A percentile compares a stretch with the other conserved stretches of the same genome.
These are phyloP conservation scores for Spilogale gracilis DNA, from an alignment of 2,113 vertebrate species.

Conservation along the genomic window DNA sequence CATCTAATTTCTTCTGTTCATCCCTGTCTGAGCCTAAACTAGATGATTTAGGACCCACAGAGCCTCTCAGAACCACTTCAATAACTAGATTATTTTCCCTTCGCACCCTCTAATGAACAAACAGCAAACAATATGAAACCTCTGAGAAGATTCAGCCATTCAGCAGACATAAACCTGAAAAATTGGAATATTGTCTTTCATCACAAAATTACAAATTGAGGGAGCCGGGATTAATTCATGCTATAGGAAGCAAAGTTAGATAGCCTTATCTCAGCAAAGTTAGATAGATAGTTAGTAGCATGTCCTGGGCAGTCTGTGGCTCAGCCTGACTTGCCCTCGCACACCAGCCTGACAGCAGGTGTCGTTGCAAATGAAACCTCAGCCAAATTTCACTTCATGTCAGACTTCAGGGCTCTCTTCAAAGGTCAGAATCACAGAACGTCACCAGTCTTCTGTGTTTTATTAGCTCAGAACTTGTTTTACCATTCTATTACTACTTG, in stretches of 20 bases:
- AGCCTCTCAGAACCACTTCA: neutral
- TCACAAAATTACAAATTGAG: neutral
- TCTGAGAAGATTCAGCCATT: neutral
- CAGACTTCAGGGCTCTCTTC: neutral
- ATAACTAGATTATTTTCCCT: neutral
- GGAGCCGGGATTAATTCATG: neutral
- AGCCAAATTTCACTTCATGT: neutral
- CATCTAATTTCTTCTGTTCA: neutral
- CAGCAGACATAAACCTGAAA: neutral
- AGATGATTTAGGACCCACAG: neutral
- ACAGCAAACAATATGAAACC: neutral
- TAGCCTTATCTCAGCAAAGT: too few species aligned
- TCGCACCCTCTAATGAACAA: neutral
- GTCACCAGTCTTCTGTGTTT: neutral
- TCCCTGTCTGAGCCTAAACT: neutral
- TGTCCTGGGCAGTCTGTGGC: neutral
- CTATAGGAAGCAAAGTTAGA: neutral
- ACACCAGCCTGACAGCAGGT: neutral
- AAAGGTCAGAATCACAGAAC: slow-evolving; percentile 4
- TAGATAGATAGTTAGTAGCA: neutral
- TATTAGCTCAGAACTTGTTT: neutral
- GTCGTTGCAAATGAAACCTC: neutral
- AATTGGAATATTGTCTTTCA: neutral
- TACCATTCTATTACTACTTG: neutral
- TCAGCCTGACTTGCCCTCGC: neutral